Conservation (phyloP, 1,140 invertebrate species). For the Sarcophaga bullata region DNA sequence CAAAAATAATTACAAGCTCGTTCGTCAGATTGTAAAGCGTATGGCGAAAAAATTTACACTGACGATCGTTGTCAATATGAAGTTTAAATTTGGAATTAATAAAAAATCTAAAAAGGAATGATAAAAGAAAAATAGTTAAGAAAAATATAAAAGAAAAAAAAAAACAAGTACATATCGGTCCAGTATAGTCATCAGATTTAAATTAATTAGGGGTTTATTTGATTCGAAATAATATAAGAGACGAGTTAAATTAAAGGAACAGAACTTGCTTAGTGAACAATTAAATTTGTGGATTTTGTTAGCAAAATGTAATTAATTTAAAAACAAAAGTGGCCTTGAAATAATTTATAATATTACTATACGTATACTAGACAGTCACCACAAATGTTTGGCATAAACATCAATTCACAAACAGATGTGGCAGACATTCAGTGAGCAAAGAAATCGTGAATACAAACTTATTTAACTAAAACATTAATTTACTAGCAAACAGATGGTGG, state of each 20-base stretch:
- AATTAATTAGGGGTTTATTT: no score
- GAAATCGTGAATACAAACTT: no score
- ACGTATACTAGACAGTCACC: background rate
- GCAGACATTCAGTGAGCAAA: background rate
- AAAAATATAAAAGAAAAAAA: background rate
- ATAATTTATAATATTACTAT: background rate
- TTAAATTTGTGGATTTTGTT: background rate
- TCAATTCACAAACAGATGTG: background rate
- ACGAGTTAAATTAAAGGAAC: no score
- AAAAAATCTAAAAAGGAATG: slow-evolving; percentile 54
- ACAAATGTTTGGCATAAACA: slow-evolving; percentile 14
- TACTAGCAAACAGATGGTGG: background rate
- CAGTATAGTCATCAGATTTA: no score
- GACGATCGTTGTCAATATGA: slow-evolving; percentile 58
- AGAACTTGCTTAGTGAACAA: background rate
- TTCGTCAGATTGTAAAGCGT: slow-evolving; percentile 55
- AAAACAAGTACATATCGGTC: no score
- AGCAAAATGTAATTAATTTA: slow-evolving; percentile 20
- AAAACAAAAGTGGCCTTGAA: slow-evolving; percentile 34
- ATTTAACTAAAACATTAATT: no score
- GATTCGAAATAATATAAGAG: no score
- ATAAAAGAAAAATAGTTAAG: slow-evolving; percentile 8
- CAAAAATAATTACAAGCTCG: slow-evolving; percentile 60
- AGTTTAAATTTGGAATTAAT: slow-evolving; percentile 59
- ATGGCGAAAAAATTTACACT: slow-evolving; percentile 59